These are phyloP conservation scores for Oncorhynchus clarkii DNA, from an alignment of 2,113 vertebrate genomes.

Conservation along the genomic window DNA sequence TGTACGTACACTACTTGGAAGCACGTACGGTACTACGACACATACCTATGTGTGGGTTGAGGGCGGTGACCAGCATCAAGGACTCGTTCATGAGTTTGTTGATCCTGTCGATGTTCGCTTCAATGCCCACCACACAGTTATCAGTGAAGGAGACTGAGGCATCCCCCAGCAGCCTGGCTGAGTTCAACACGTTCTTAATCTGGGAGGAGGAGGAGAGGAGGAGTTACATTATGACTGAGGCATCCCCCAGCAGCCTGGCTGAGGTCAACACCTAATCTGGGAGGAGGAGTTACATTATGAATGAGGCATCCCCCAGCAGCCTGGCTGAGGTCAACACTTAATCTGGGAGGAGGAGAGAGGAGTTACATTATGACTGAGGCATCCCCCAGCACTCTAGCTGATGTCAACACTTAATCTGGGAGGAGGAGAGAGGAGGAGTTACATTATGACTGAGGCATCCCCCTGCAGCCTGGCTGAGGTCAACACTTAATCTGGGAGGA, in stretches of 20 bases:
- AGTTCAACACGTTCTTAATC: constrained; percentile 96
- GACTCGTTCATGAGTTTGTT: constrained; percentile 95
- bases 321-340: constrained; percentile 81
- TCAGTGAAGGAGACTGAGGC: constrained; percentile 90
- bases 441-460: too few species aligned
- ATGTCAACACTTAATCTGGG: too few species aligned
- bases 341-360: too few species aligned
- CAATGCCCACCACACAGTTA: constrained; percentile 90
- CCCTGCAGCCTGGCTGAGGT: constrained; percentile 77
- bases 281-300: constrained; percentile 31
- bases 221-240: too few species aligned
- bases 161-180: constrained; percentile 87
- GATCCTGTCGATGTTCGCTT: constrained; percentile 89
- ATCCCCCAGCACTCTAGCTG: too few species aligned
- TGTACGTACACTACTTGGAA: too few species aligned
- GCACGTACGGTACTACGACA: too few species aligned
- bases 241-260: too few species aligned
- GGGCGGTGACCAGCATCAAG: constrained; percentile 95
- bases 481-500: constrained; percentile 42
- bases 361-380: too few species aligned
- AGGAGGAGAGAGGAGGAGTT: too few species aligned
- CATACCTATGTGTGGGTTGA: constrained; percentile 93
- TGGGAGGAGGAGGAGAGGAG: constrained; percentile 32
- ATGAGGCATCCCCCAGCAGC: constrained; percentile 86
- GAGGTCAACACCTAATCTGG: too few species aligned